Evolutionary conservation across 2,888 invertebrate species (phyloP), one percentile per base, ranked within the genome.

Genomic region (Blera fallax): DNA sequence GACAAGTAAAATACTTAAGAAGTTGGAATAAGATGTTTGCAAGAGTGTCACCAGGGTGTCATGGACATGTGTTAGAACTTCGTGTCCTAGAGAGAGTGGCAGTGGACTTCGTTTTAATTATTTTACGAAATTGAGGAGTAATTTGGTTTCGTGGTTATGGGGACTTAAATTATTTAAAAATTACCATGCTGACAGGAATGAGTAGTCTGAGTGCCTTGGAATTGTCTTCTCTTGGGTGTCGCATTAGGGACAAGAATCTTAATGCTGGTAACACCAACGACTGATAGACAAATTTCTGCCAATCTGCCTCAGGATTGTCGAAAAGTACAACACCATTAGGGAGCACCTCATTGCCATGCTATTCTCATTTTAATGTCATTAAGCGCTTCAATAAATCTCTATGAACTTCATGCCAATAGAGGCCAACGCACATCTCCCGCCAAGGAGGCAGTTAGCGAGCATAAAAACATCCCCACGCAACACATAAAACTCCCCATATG

Each of bases 351-450:
- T 56, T 58, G 11, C 11, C 60, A 5, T 6, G 45, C 2, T 7
- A 43, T 27, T 48, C 4, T 16, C 18, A 11, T 45, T 74, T 62
- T 69, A 74, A 64, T 62, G 69, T 48, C 76, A 69, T 74, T 76
- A 74, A 64, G 76, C 24, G 54, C 27, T 32, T 67, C 72, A 73
- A 78, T 54, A 78, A 78, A 83, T 78, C 60, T 73, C 72, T 73
- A 67, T 67, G 60, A 78, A 60, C 67, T 62, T 60, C 48, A 32
- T 69, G 40, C 16, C 50, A 70, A 64, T 32, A 67, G 24, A 58
- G 3, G 24, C 18, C 34, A 11, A 60, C 37, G 48, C 14, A 40
- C 62, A 64, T 8, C 50, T 56, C 6, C 48, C 74, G 27, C 7
- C 34, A 45, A 1, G 54, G 32, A 58, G 62, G 27, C 43, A 69